Percentiles rank a stretch among this genome's conserved stretches.
Evolutionary conservation across 2,113 vertebrate species (phyloP).

Genomic region (Mus pahari): DNA sequence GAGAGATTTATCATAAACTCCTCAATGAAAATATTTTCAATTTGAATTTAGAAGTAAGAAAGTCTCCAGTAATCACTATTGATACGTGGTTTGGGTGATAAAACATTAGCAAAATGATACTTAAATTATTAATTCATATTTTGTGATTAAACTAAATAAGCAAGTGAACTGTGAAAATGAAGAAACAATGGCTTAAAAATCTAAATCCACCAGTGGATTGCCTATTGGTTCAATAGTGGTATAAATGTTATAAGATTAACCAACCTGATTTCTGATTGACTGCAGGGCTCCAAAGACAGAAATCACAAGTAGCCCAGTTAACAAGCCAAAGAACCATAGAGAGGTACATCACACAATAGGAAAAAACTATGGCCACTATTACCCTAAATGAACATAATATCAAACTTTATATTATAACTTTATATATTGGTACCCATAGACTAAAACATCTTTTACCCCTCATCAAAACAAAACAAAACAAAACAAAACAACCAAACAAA

Average conservation of each 20-base stretch:
- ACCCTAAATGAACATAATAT: background rate
- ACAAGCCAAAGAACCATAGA: background rate
- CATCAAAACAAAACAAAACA: background rate
- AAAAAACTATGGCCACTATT: background rate
- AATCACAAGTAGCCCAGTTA: background rate
- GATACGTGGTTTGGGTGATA: background rate
- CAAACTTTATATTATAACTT: background rate
- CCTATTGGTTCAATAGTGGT: too few species aligned
- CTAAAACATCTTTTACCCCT: background rate
- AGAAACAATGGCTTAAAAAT: background rate
- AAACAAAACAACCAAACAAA: too few species aligned
- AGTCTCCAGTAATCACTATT: background rate
- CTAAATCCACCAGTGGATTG: background rate
- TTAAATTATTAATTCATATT: background rate
- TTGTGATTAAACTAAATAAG: background rate
- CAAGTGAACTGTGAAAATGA: background rate
- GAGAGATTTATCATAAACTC: background rate
- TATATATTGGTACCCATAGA: background rate
- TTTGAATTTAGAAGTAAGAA: background rate
- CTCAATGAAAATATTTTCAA: background rate
- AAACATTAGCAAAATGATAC: conserved; percentile 2
- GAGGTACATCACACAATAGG: background rate
- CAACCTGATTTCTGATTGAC: background rate
- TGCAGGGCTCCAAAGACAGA: background rate
- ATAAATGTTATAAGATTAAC: too few species aligned